Evolutionary conservation across 2,113 vertebrate species (phyloP).

Genomic region (Todiramphus chloris): DNA sequence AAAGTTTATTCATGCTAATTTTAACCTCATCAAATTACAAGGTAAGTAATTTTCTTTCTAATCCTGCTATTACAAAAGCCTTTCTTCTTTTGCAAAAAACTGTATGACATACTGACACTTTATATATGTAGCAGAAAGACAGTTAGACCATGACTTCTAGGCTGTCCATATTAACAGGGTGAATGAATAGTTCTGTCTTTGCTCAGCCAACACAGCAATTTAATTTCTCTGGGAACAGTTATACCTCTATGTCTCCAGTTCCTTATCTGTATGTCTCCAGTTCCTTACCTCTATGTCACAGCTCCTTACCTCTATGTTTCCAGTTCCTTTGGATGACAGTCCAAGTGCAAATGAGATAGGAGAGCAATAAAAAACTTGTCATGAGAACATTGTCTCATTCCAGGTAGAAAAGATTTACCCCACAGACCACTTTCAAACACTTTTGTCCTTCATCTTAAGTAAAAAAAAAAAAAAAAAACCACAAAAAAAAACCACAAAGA

Average conservation of each 20-base stretch:
- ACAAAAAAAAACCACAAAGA: neutral
- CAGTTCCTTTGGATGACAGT: neutral
- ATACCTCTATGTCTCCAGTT: neutral
- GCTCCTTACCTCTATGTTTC: neutral
- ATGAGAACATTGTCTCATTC: neutral
- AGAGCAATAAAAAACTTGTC: slow-evolving; percentile 4
- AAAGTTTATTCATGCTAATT: slow-evolving; percentile 35
- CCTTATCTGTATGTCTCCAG: neutral
- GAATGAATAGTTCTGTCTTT: slow-evolving; percentile 32
- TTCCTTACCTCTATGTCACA: neutral
- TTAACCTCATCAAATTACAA: slow-evolving; percentile 56
- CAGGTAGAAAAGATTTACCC: neutral
- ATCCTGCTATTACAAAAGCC: neutral
- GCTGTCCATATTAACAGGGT: slow-evolving; percentile 32
- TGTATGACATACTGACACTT: slow-evolving; percentile 9
- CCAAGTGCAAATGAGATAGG: neutral
- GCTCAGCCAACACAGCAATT: slow-evolving; percentile 7
- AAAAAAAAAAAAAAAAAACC: neutral
- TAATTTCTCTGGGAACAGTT: slow-evolving; percentile 5
- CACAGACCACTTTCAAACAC: fast-evolving
- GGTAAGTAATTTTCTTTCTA: slow-evolving; percentile 43
- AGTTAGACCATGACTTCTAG: slow-evolving; percentile 35
- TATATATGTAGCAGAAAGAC: slow-evolving; percentile 12
- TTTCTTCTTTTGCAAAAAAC: slow-evolving; percentile 11
- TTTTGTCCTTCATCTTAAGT: neutral